Evolutionary conservation across 2,888 invertebrate genomes (phyloP), one percentile per base, ranked within the genome.

Genomic region (Agrochola lychnidis): DNA sequence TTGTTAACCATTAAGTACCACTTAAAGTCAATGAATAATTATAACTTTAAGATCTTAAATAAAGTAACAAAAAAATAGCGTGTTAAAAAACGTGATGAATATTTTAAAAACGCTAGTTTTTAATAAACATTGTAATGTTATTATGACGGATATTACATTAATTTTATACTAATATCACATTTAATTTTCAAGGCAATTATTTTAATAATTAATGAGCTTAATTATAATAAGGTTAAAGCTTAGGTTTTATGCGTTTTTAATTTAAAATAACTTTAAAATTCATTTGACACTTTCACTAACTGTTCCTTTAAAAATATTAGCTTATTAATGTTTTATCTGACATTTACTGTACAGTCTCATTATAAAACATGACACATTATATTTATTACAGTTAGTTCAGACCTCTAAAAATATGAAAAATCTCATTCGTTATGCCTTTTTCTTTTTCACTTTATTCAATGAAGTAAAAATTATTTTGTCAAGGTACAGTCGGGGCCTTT

Each of bases 11-110:
- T 87, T 79, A 30, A 84, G 70, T 76, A 73, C 45, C 70, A 53
- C 78, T 83, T 81, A 79, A 78, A 56, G 62, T 71, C 79, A 85
- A 87, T 88, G 82, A 87, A 83, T 81, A 85, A 83, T 87, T 86
- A 88, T 80, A 81, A 86, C 72, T 77, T 73, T 68, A 30, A 22
- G 56, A 7, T 61, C 36, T 74, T 62, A 75, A 76, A 79, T 57
- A 61, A 64, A 59, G 64, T 69, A 14, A 61, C 62, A 67, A 61
- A 9, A 72, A 68, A 53, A 59, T 16, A 2, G 56, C n/a, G n/a
- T 36, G 36, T n/a, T 68, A 57, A 68, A 84, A 70, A 68, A 48
- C 19, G 61, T 61, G 56, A 69, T 70, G 42, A 63, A 62, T 73
- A 48, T 78, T 66, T 59, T 57, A 48, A 14, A 14, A 19, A 67